Percentiles rank a stretch among this genome's conserved stretches.
Evolutionary conservation across 1,140 invertebrate species (phyloP).

Genomic region (Pseudomyrmex sp.): DNA sequence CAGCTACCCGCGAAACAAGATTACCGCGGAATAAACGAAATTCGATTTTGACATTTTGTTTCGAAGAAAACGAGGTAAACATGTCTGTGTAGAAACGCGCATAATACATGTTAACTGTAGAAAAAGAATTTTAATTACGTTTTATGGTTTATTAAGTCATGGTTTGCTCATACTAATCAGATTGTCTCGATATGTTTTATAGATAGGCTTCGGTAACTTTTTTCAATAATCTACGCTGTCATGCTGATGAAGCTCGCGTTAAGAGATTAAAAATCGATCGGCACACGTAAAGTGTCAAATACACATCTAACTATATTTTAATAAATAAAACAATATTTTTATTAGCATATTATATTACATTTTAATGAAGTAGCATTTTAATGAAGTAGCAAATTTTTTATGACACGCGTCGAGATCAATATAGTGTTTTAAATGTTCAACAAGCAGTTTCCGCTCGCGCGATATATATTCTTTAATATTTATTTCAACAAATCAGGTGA

Average conservation of each 20-base stretch:
- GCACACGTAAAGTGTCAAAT: background rate
- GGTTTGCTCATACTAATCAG: too few species aligned
- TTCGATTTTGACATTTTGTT: slow-evolving; percentile 17
- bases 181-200: too few species aligned
- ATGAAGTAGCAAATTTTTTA: slow-evolving; percentile 7
- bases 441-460: background rate
- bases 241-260: background rate
- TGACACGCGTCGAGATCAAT: background rate
- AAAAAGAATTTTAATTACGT: background rate
- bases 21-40: background rate
- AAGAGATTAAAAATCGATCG: slow-evolving; percentile 23
- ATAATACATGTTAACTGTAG: background rate
- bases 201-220: background rate
- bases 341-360: too few species aligned
- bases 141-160: background rate
- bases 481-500: slow-evolving; percentile 3
- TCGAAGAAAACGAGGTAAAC: background rate
- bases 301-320: background rate
- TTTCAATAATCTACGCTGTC: background rate
- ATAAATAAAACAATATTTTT: background rate
- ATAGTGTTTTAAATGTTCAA: slow-evolving; percentile 3
- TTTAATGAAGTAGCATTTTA: background rate
- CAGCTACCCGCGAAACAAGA: slow-evolving; percentile 21
- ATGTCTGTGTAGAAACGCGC: background rate
- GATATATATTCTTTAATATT: background rate